Conservation (phyloP, 2,113 vertebrate species). For the Lanius ludovicianus region DNA sequence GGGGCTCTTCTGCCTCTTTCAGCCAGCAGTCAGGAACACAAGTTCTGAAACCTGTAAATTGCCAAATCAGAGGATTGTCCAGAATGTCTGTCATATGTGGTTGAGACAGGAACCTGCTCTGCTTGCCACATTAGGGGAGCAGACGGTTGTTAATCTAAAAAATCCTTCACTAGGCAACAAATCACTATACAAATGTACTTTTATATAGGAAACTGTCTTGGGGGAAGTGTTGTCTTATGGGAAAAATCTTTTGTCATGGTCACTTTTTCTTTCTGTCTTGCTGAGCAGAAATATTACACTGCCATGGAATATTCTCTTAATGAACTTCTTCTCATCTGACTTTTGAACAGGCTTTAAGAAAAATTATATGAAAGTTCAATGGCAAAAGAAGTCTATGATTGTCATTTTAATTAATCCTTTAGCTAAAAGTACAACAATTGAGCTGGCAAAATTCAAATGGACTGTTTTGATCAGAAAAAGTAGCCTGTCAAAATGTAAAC, state of each 20-base stretch:
- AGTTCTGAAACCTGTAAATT: background rate
- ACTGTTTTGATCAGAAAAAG: background rate
- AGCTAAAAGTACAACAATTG: background rate
- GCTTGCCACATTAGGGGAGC: background rate
- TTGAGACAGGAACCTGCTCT: background rate
- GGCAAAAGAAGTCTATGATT: background rate
- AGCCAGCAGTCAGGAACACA: background rate
- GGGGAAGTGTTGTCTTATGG: accelerated
- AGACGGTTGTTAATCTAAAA: background rate
- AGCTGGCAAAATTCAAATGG: background rate
- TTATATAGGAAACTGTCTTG: background rate
- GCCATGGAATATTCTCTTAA: background rate
- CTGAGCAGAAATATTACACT: background rate
- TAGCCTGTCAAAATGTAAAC: background rate
- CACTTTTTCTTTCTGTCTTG: background rate
- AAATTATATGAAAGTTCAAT: background rate
- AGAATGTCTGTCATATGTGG: background rate
- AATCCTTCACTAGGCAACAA: background rate
- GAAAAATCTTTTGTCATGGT: background rate
- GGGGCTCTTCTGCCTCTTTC: background rate
- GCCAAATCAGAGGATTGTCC: background rate
- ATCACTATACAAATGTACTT: background rate
- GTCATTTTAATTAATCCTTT: background rate
- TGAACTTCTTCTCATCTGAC: background rate
- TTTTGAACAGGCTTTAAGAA: background rate